phyloP scores from a whole-genome alignment of 2,113 vertebrate species.

The Sphyrna mokarran region DNA sequence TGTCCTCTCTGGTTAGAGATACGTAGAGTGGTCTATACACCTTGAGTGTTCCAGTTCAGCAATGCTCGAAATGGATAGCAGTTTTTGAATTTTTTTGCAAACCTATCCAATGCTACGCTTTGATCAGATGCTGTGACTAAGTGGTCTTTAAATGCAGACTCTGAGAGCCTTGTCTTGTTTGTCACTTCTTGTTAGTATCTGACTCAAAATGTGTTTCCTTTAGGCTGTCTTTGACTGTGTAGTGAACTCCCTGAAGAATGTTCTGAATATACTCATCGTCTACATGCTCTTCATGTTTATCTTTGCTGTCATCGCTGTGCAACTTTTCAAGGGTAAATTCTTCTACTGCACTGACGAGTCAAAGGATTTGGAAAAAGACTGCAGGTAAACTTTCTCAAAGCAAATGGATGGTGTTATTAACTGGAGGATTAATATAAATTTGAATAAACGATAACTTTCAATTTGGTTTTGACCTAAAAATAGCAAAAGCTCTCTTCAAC shows the following conservation, averaged over 20 bases:
- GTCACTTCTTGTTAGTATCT: neutral
- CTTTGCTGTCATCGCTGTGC: slow-evolving; percentile 91
- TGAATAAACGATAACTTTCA: neutral
- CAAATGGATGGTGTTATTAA: too few species aligned
- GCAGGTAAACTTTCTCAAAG: slow-evolving; percentile 63
- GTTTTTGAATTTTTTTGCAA: neutral
- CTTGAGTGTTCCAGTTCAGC: neutral
- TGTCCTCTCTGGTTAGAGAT: neutral
- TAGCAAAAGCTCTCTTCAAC: neutral
- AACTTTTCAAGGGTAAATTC: slow-evolving; percentile 95
- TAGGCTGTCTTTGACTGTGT: slow-evolving; percentile 97
- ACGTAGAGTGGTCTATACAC: neutral
- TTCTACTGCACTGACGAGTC: slow-evolving; percentile 95
- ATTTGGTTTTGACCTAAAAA: neutral
- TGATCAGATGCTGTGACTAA: neutral
- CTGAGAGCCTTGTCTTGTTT: neutral
- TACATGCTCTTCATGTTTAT: slow-evolving; percentile 99
- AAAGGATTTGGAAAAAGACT: slow-evolving; percentile 87
- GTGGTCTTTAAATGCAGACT: neutral
- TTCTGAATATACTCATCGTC: slow-evolving; percentile 91
- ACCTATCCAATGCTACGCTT: neutral
- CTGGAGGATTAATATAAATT: neutral
- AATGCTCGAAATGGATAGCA: neutral
- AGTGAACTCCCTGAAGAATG: slow-evolving; percentile 93
- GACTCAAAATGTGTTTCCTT: neutral